phyloP scores from a whole-genome alignment of 2,888 invertebrate species.

The Fissipunctia ypsillon region DNA sequence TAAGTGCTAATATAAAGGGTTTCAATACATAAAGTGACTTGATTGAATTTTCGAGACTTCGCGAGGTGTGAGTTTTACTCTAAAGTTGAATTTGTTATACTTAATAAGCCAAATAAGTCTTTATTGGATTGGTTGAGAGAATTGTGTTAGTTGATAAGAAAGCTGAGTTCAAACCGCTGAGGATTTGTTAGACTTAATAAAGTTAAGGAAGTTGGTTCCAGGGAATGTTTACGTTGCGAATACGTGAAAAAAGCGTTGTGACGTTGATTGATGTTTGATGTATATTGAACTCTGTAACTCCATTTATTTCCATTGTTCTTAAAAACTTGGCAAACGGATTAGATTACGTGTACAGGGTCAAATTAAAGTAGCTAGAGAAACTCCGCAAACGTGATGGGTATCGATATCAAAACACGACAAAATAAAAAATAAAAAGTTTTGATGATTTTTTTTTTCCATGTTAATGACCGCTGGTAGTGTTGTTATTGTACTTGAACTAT shows the following conservation, averaged over 20 bases:
- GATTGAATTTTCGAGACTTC: constrained; percentile 50
- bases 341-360: too few relatives aligned
- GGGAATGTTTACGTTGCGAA: not conserved
- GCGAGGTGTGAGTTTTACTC: constrained; percentile 33
- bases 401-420: too few relatives aligned
- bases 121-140: constrained; percentile 3
- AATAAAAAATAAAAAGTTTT: too few relatives aligned
- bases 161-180: constrained; percentile 3
- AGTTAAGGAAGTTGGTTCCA: not conserved
- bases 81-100: constrained; percentile 30
- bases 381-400: too few relatives aligned
- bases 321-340: too few relatives aligned
- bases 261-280: not conserved
- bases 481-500: too few relatives aligned
- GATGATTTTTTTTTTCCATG: too few relatives aligned
- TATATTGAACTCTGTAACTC: too few relatives aligned
- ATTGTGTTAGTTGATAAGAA: constrained; percentile 17
- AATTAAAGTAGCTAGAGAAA: too few relatives aligned
- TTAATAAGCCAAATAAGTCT: constrained; percentile 20
- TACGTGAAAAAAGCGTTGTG: not conserved
- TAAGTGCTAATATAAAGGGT: constrained; percentile 40
- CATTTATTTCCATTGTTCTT: too few relatives aligned
- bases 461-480: too few relatives aligned
- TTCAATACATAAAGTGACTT: constrained; percentile 65
- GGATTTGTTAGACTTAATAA: not conserved